phyloP scores from a whole-genome alignment of 2,113 vertebrate species.

The Gallinago undulata region DNA sequence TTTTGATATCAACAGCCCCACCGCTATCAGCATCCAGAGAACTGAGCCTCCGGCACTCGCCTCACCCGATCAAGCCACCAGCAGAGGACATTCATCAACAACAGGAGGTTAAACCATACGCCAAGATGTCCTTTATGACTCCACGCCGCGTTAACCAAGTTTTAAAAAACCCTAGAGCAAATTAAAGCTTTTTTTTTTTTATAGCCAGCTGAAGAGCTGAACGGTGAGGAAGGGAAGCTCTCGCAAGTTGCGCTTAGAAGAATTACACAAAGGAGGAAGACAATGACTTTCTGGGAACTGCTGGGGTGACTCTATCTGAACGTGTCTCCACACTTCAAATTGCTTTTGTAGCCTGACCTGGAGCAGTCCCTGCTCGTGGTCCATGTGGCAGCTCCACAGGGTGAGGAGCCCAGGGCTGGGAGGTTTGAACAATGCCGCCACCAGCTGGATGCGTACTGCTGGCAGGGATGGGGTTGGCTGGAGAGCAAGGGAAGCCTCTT shows the following conservation, averaged over 20 bases:
- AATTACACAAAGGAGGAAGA: neutral
- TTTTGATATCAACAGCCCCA: neutral
- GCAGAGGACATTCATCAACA: neutral
- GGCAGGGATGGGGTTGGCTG: neutral
- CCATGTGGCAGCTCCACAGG: neutral
- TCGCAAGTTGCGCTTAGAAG: neutral
- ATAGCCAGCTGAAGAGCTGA: neutral
- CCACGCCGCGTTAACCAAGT: neutral
- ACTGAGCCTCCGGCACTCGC: neutral
- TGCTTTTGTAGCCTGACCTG: neutral
- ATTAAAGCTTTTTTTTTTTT: neutral
- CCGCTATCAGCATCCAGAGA: neutral
- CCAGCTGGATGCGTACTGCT: neutral
- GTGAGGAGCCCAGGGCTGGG: neutral
- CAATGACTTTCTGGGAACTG: neutral
- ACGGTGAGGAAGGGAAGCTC: neutral
- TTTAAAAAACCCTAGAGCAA: neutral
- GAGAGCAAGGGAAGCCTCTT: neutral
- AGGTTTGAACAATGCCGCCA: conserved; percentile 40
- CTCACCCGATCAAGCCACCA: neutral
- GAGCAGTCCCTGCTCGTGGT: neutral
- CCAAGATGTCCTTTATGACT: neutral
- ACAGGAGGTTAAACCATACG: neutral
- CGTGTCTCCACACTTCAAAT: neutral
- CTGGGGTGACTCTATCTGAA: neutral